Percentiles rank a stretch among this genome's conserved stretches.
phyloP scores from a whole-genome alignment of 1,140 invertebrate species.

The Lepidurus apus region DNA sequence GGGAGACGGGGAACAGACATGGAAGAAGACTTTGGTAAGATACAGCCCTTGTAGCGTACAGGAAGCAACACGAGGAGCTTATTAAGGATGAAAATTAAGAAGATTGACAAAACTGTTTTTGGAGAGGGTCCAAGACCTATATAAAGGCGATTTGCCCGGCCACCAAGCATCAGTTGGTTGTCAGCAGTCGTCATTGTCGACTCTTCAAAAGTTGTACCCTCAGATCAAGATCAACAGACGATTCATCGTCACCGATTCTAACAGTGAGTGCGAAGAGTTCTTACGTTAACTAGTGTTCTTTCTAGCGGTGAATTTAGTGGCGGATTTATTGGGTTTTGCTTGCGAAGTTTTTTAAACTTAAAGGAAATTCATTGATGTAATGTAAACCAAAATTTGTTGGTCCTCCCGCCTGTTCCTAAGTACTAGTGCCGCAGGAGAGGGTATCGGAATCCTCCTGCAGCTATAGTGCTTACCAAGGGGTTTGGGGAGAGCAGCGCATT shows the following conservation, averaged over 20 bases:
- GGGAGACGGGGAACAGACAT: neutral
- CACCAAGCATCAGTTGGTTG: neutral
- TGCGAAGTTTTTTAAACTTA: too few relatives aligned
- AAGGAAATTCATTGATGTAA: neutral
- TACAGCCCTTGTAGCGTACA: neutral
- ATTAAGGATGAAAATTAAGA: constrained; percentile 11
- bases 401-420: constrained; percentile 17
- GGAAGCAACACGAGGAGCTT: constrained; percentile 2
- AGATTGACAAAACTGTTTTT: constrained; percentile 9
- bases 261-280: too few relatives aligned
- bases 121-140: constrained; percentile 20
- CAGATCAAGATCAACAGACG: too few relatives aligned
- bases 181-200: neutral
- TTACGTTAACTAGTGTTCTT: neutral
- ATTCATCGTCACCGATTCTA: too few relatives aligned
- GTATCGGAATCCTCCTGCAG: neutral
- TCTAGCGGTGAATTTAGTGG: too few relatives aligned
- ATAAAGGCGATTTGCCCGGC: neutral
- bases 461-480: constrained; percentile 21
- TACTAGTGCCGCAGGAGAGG: constrained; percentile 20
- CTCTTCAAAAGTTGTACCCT: neutral
- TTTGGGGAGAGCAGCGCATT: constrained; percentile 3
- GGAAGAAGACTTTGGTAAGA: constrained; percentile 3
- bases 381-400: neutral
- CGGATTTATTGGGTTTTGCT: too few relatives aligned